Evolutionary conservation across 2,888 invertebrate species (phyloP).

Genomic region (Tiliacea citrago): DNA sequence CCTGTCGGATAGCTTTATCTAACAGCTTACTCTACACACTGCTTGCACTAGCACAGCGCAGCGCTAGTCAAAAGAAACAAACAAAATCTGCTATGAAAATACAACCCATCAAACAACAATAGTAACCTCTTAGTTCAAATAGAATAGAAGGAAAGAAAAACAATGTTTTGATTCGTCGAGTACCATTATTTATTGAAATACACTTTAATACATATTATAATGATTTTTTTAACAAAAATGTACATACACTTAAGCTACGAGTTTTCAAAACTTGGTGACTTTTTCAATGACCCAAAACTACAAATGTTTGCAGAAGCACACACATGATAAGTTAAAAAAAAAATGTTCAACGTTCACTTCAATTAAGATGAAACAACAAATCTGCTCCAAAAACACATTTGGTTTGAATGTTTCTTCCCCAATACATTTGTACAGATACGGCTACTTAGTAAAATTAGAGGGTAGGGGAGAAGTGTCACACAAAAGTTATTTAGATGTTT

Average conservation of each 20-base stretch:
- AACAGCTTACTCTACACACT: conserved; percentile 26
- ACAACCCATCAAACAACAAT: not conserved
- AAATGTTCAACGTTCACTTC: conserved; percentile 45
- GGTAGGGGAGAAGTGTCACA: conserved; percentile 89
- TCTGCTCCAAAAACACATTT: conserved; percentile 81
- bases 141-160: not conserved
- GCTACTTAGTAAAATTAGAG: conserved; percentile 90
- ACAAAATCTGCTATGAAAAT: not conserved
- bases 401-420: conserved; percentile 83
- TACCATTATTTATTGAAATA: conserved; percentile 8
- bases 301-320: conserved; percentile 37
- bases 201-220: not conserved
- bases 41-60: conserved; percentile 1
- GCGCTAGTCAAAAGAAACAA: conserved; percentile 1
- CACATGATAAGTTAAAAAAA: conserved; percentile 42
- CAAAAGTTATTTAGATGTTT: conserved; percentile 91
- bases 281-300: conserved; percentile 2
- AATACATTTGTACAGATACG: conserved; percentile 88
- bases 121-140: not conserved
- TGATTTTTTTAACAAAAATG: not conserved
- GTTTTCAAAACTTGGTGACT: not conserved
- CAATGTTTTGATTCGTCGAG: not conserved
- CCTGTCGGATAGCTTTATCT: conserved; percentile 73
- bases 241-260: not conserved
- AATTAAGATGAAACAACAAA: conserved; percentile 74